These are phyloP conservation scores for Orthosia gracilis DNA, from an alignment of 2,888 invertebrate species.

Conservation along the genomic window DNA sequence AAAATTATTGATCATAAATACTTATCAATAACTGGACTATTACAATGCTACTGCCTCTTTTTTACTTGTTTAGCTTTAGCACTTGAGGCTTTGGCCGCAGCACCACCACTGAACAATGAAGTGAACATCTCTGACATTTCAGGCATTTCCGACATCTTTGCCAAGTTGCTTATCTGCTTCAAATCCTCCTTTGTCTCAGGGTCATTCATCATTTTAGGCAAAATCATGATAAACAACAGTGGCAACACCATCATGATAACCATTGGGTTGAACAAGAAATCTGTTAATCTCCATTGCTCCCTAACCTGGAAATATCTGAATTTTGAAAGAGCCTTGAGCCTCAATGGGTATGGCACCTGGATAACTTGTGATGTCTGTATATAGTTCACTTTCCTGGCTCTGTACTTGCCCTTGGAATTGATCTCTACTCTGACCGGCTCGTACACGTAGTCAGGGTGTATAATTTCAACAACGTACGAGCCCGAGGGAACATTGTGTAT, in stretches of 20 bases:
- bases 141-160: conserved; percentile 96
- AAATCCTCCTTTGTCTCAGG: conserved; percentile 99
- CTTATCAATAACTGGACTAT: conserved; percentile 64
- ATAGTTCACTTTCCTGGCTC: conserved; percentile 98
- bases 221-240: conserved; percentile 96
- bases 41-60: conserved; percentile 82
- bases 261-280: conserved; percentile 99
- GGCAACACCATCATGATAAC: conserved; percentile 99
- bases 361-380: conserved; percentile 97
- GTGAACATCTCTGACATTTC: conserved; percentile 99
- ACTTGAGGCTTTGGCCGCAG: conserved; percentile 85
- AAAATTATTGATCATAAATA: conserved; percentile 74
- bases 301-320: conserved; percentile 97
- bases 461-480: conserved; percentile 98
- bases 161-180: conserved; percentile 96
- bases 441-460: conserved; percentile 97
- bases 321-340: conserved; percentile 95
- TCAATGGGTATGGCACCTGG: conserved; percentile 98
- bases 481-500: conserved; percentile 97
- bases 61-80: conserved; percentile 88
- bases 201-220: conserved; percentile 99
- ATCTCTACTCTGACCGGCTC: conserved; percentile 99
- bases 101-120: conserved; percentile 95
- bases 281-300: conserved; percentile 99
- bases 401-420: conserved; percentile 98